Base-by-base conservation (phyloP, 2,888 invertebrate genomes). In the Pseudococcus viburni region DNA sequence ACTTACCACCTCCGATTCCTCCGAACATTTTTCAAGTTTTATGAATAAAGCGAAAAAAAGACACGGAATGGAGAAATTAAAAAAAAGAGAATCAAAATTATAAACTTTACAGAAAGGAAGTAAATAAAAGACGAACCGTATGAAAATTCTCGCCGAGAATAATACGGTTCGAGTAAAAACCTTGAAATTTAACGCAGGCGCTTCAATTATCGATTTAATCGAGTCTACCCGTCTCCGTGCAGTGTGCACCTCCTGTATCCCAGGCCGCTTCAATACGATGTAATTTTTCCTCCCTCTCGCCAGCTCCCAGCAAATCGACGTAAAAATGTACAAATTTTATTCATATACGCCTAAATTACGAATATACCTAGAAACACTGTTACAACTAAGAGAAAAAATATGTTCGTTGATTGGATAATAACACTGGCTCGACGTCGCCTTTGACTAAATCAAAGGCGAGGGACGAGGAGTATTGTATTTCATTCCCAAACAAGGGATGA, bases 181-280 rank as follows among this genome's bases (percentile, higher is more conserved):
- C 85, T 85, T 85, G 85, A 85, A 85, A 85, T 59, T 85, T 55
- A 85, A 85, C 85, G 85, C 85, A 85, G 64, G 85, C 85, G 85
- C 85, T 39, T 59, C 85, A 51, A 33, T 59, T 85, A 85, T 85
- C 85, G 85, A 85, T 83, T 83, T 42, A 83, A 83, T 83, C 80
- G 80, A 83, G 80, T 83, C 80, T 83, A 77, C 80, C 15, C 80
- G 19, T 83, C 42, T 83, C 46, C 39, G 8, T 64, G 64, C 80
- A 39, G 0, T 33, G 8, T 64, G 64, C 80, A 39, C 17, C 73
- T 15, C 8, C 59, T 22, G 22, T 64, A 7, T 64, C 22, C 22
- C 22, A n/a, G 59, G 59, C n/a, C 4, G n/a, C 42, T 42, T 9
- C 6, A 9, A 6, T 42, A 7, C 59, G 17, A 59, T 19, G 59